Evolutionary conservation across 2,888 invertebrate species (phyloP).

Genomic region (Atethmia centrago): DNA sequence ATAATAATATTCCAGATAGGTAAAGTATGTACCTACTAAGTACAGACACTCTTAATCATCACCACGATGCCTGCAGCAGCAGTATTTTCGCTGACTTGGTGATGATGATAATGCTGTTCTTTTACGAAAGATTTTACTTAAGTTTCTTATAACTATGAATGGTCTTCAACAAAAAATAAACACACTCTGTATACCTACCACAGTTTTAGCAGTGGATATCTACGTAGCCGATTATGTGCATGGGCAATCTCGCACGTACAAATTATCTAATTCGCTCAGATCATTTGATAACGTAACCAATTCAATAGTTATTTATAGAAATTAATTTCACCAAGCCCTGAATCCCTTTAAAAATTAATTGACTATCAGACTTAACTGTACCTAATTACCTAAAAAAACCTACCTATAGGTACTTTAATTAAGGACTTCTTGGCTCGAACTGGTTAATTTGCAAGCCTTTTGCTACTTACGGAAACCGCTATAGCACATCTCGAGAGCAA

Average conservation of each 20-base stretch:
- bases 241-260: slow-evolving; percentile 78
- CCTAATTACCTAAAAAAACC: too few relatives aligned
- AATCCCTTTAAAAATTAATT: slow-evolving; percentile 15
- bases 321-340: slow-evolving; percentile 16
- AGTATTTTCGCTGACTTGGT: background rate
- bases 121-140: background rate
- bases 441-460: too few relatives aligned
- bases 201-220: background rate
- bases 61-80: background rate
- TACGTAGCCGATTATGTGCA: slow-evolving; percentile 66
- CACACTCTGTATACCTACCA: slow-evolving; percentile 56
- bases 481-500: too few relatives aligned
- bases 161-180: background rate
- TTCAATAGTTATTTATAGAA: slow-evolving; percentile 29
- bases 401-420: background rate
- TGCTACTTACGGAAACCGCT: too few relatives aligned
- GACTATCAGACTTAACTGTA: background rate
- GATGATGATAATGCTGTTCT: background rate
- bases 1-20: background rate
- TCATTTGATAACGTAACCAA: slow-evolving; percentile 38
- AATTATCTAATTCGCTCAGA: slow-evolving; percentile 69
- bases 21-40: background rate
- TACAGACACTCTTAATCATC: background rate
- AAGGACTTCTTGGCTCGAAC: background rate
- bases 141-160: background rate